Conservation (phyloP, 1,140 invertebrate species). For the Lepidostoma basale region DNA sequence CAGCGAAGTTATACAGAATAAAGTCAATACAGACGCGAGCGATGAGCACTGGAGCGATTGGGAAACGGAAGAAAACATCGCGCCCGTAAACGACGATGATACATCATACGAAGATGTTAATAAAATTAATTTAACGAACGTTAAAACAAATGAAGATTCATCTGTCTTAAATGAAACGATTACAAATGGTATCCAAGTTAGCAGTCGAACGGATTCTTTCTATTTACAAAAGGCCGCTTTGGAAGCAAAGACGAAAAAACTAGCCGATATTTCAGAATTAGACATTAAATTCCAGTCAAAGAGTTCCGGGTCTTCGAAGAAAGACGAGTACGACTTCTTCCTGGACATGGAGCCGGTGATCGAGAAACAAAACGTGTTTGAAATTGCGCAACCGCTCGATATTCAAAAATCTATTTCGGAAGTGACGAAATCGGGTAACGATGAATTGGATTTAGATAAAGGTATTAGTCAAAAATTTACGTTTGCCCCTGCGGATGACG, state of each 20-base stretch:
- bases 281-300: conserved; percentile 67
- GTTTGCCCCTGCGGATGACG: conserved; percentile 53
- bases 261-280: conserved; percentile 69
- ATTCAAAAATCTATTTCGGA: neutral
- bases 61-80: conserved; percentile 63
- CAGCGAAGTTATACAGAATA: conserved; percentile 53
- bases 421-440: neutral
- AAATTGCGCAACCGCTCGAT: conserved; percentile 49
- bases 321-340: conserved; percentile 76
- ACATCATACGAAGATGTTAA: neutral
- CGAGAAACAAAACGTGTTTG: conserved; percentile 63
- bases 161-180: neutral
- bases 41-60: conserved; percentile 77
- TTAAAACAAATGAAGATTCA: conserved; percentile 7
- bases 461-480: conserved; percentile 54
- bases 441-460: neutral
- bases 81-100: conserved; percentile 4
- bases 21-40: conserved; percentile 46
- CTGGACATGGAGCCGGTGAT: conserved; percentile 85
- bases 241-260: conserved; percentile 58
- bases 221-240: conserved; percentile 54
- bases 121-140: neutral
- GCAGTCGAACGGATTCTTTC: conserved; percentile 41
- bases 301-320: conserved; percentile 47
- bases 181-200: conserved; percentile 17